Base-by-base conservation (phyloP, 2,888 invertebrate species). In the Neoaliturus tenellus region DNA sequence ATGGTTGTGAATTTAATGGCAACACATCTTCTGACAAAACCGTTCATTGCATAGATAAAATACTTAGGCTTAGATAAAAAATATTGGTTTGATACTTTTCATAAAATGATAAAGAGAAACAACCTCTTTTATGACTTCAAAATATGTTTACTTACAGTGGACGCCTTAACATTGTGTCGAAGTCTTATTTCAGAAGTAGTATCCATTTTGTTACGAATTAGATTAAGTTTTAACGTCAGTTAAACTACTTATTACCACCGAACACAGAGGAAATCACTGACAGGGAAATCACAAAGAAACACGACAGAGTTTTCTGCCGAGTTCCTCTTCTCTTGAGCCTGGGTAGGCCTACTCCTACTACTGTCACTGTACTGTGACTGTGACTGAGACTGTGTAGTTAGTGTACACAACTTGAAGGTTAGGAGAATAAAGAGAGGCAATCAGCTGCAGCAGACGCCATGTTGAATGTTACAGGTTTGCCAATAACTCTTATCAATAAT, bases 131-230 rank as follows among this genome's bases (percentile, higher is more conserved):
- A n/a, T n/a, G n/a, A n/a, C n/a, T n/a, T n/a, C n/a, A n/a, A n/a
- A n/a, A n/a, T 39, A 12, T 39, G 39, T 10, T 62, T 1, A 62
- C 62, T 62, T 28, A 62, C 62, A 28, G 17, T 31, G 25, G 62
- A 62, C 17, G 28, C 62, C 28, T 28, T 62, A 5, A 28, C 28
- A 4, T 62, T 62, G 62, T 78, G 78, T 2, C 78, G 78, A 55
- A 78, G 55, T 55, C 78, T 78, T 31, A 78, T 78, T 55, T 78
- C 78, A 25, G 78, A 78, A 12, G 55, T 78, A 8, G 78, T 78
- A 55, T 78, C 78, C 78, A 78, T 78, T 78, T 12, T 41, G 33
- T 28, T 51, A 20, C 5, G 28, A 20, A 20, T 23, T 10, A 25
- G 5, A 6, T 17, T 20, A 55, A 55, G 6, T 55, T 23, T 23